Conservation (phyloP, 2,888 invertebrate genomes). For the Caenorhabditis sp. region DNA sequence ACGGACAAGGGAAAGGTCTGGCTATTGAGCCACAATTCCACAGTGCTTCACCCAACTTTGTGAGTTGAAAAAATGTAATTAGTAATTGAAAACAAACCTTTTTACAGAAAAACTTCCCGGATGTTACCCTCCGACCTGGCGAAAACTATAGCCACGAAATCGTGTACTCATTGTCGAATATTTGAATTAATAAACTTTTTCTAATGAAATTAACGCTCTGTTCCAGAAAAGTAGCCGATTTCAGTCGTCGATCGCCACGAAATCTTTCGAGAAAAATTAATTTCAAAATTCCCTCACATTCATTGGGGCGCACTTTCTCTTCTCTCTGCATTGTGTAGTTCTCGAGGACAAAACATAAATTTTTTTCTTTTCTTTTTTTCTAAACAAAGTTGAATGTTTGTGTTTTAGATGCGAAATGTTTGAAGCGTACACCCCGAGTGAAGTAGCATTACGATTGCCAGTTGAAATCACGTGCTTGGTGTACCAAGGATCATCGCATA, state of each 20-base stretch:
- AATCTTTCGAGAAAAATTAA: too few species aligned
- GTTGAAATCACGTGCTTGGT: conserved; percentile 50
- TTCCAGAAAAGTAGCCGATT: background rate
- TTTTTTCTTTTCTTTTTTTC: background rate
- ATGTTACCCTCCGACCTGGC: conserved; percentile 29
- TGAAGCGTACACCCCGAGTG: conserved; percentile 62
- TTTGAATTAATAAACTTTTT: conserved; percentile 9
- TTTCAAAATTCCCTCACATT: background rate
- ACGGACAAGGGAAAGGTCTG: conserved; percentile 39
- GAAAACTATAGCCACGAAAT: conserved; percentile 49
- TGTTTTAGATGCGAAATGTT: conserved; percentile 44
- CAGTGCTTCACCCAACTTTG: conserved; percentile 44
- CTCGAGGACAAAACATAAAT: conserved; percentile 6
- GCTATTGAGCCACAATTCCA: conserved; percentile 56
- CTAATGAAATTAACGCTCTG: background rate
- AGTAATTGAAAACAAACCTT: background rate
- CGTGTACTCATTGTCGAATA: conserved; percentile 49
- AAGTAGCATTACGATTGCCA: conserved; percentile 61
- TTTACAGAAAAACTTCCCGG: conserved; percentile 48
- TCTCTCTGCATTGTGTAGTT: background rate
- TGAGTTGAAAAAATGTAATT: conserved; percentile 23
- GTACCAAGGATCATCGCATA: conserved; percentile 47
- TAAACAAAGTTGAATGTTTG: background rate
- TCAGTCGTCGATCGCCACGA: background rate
- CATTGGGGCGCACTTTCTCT: background rate